Conservation (phyloP, 2,113 vertebrate genomes). For the Dermatemys mawii region DNA sequence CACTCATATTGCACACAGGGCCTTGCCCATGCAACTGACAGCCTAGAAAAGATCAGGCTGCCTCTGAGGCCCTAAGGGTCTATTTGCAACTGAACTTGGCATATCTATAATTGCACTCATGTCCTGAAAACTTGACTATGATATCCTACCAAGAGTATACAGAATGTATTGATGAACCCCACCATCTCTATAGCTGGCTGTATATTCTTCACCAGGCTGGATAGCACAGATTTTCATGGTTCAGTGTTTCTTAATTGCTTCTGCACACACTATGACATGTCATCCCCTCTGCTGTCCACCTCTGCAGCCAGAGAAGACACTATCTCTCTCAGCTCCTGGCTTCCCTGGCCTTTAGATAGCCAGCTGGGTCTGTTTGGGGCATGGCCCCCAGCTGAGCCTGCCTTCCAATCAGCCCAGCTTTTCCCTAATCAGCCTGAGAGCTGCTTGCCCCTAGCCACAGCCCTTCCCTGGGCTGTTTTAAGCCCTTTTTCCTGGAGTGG, state of each 20-base stretch:
- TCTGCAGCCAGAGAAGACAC: no score
- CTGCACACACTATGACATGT: background rate
- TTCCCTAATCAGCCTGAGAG: no score
- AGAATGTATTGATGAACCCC: background rate
- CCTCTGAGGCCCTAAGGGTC: background rate
- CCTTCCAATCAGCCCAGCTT: no score
- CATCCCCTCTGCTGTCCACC: background rate
- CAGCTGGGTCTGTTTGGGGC: no score
- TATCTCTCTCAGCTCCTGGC: no score
- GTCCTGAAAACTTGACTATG: background rate
- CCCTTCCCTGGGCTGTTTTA: no score
- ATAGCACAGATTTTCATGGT: background rate
- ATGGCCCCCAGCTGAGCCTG: no score
- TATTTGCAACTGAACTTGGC: background rate
- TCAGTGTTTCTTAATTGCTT: background rate
- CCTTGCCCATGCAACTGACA: background rate
- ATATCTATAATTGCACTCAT: rapidly evolving
- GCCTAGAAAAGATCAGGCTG: background rate
- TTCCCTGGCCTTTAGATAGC: no score
- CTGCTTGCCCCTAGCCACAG: no score
- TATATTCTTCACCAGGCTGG: rapidly evolving
- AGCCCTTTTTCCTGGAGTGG: no score
- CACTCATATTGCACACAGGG: background rate
- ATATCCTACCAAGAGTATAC: background rate
- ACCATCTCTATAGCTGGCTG: rapidly evolving